Conservation (phyloP, 2,113 vertebrate genomes). For the Seriola quinqueradiata region DNA sequence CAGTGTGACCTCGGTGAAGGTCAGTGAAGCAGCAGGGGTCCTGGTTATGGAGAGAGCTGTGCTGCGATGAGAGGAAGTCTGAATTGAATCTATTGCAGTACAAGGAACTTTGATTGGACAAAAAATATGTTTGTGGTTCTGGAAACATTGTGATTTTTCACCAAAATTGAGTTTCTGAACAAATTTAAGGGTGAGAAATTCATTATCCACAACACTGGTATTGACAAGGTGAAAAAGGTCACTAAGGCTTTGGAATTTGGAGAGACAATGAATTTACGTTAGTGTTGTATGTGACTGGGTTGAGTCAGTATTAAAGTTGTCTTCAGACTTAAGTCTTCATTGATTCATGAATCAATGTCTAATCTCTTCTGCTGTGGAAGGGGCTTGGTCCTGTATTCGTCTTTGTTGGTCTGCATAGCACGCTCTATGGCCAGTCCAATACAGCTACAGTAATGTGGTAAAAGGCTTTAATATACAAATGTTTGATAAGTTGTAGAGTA, state of each 20-base stretch:
- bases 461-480: no score
- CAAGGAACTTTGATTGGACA: no score
- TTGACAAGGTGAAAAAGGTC: background rate
- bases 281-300: background rate
- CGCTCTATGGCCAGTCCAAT: no score
- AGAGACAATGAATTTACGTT: no score
- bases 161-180: background rate
- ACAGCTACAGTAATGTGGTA: no score
- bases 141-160: background rate
- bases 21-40: constrained; percentile 12
- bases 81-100: no score
- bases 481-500: no score
- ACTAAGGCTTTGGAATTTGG: no score
- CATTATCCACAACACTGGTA: background rate
- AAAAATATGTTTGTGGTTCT: background rate
- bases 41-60: background rate
- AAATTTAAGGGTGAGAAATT: no score
- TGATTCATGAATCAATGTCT: background rate
- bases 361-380: background rate
- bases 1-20: constrained; percentile 14
- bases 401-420: background rate
- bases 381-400: background rate
- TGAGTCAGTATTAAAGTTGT: background rate
- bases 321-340: background rate
- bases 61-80: background rate